These are phyloP conservation scores for Ganaspis sp. DNA, from an alignment of 1,140 invertebrate species.

Conservation along the genomic window DNA sequence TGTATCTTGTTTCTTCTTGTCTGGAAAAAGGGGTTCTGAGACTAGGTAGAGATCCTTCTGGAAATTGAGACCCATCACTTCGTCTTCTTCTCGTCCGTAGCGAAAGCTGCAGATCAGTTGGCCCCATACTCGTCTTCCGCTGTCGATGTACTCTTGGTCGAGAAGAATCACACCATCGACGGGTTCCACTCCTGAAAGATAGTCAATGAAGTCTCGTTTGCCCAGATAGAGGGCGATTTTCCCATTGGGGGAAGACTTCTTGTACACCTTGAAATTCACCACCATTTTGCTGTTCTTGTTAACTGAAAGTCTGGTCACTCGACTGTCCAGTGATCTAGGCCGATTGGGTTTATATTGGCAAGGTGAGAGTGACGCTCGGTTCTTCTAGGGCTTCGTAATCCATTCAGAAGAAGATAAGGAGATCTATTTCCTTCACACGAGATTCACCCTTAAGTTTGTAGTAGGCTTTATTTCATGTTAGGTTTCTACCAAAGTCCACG, in stretches of 20 bases:
- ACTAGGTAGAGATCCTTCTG: constrained; percentile 96
- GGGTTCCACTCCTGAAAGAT: constrained; percentile 93
- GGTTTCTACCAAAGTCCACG: background rate
- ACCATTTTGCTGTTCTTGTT: constrained; percentile 80
- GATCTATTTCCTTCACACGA: constrained; percentile 9
- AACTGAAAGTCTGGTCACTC: background rate
- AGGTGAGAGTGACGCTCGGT: constrained; percentile 21
- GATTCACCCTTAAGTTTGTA: background rate
- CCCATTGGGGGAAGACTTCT: constrained; percentile 95
- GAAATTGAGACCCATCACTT: constrained; percentile 98
- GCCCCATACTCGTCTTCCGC: constrained; percentile 90
- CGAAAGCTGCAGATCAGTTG: constrained; percentile 97
- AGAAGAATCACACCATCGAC: constrained; percentile 96
- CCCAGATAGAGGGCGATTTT: constrained; percentile 96
- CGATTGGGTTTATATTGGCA: constrained; percentile 44
- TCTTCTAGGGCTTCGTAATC: constrained; percentile 60
- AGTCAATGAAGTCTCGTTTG: constrained; percentile 97
- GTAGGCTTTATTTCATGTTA: constrained; percentile 6
- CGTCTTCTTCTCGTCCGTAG: constrained; percentile 98
- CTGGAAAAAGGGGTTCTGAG: constrained; percentile 90
- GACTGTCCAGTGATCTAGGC: background rate
- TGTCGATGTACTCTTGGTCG: constrained; percentile 92
- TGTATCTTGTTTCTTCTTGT: constrained; percentile 75
- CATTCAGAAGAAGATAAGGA: constrained; percentile 48
- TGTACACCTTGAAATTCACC: constrained; percentile 94